Percentiles rank a stretch among this genome's conserved stretches.
Conservation (phyloP, 2,113 vertebrate genomes). For the Campylomormyrus numenius region DNA sequence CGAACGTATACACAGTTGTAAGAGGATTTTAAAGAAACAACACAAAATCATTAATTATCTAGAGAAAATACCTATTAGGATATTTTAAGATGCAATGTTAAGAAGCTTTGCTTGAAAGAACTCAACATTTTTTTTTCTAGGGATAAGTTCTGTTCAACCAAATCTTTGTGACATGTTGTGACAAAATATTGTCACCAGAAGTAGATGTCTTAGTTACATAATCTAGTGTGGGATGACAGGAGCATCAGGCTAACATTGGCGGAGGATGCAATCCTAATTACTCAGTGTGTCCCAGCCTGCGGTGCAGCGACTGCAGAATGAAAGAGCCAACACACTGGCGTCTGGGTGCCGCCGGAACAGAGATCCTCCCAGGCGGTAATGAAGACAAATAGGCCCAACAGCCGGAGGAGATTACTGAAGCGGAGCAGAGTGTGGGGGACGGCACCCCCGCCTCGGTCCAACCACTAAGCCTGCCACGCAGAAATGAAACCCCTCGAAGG, state of each 20-base stretch:
- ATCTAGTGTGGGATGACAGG: conserved; percentile 55
- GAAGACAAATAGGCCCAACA: conserved; percentile 59
- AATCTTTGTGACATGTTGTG: conserved; percentile 25
- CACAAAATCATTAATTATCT: background rate
- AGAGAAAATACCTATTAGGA: background rate
- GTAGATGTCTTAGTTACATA: conserved; percentile 26
- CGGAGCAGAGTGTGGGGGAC: conserved; percentile 33
- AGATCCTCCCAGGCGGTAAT: conserved; percentile 57
- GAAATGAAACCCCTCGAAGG: background rate
- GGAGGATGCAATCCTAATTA: conserved; percentile 62
- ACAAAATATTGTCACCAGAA: conserved; percentile 11
- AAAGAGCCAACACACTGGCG: conserved; percentile 42
- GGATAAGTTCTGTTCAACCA: conserved; percentile 17
- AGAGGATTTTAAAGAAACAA: background rate
- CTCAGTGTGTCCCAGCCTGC: conserved; percentile 54
- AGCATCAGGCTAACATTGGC: conserved; percentile 54
- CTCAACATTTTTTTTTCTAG: background rate
- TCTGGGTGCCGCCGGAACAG: conserved; percentile 44
- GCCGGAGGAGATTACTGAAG: conserved; percentile 42
- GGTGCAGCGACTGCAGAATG: conserved; percentile 54
- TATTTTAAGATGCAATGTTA: background rate
- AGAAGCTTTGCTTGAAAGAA: background rate
- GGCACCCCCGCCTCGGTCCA: background rate
- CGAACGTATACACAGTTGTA: background rate
- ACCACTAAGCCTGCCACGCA: background rate